phyloP scores from a whole-genome alignment of 2,113 vertebrate species.

The Equus przewalskii region DNA sequence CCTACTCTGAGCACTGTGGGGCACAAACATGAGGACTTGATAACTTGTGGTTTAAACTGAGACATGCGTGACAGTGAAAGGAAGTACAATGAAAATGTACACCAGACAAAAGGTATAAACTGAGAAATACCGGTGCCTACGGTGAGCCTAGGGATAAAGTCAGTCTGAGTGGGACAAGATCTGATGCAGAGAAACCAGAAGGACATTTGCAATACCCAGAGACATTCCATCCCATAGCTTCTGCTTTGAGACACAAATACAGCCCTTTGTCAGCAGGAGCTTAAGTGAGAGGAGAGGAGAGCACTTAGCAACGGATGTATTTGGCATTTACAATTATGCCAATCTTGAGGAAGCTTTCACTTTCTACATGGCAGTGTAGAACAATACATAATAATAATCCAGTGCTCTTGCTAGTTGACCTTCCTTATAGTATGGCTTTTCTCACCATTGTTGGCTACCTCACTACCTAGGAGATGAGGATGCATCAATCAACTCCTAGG shows the following conservation, averaged over 20 bases:
- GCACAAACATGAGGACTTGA: not conserved
- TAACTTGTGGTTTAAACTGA: not conserved
- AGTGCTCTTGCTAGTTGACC: not conserved
- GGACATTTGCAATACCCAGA: not conserved
- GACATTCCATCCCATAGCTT: not conserved
- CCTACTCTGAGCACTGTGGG: not conserved
- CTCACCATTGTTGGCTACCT: not conserved
- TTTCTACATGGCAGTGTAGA: not conserved
- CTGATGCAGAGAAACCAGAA: not conserved
- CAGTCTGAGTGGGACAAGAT: not conserved
- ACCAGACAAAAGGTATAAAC: not conserved
- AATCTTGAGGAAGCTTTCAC: not conserved
- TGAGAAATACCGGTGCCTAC: rapidly evolving
- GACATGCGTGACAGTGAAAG: not conserved
- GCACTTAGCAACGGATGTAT: not conserved
- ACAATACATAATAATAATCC: no score
- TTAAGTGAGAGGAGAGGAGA: not conserved
- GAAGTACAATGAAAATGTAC: rapidly evolving
- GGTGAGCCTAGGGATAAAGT: not conserved
- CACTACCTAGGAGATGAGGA: not conserved
- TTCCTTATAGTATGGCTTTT: not conserved
- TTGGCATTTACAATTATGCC: not conserved
- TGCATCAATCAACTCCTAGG: not conserved
- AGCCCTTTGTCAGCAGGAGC: not conserved
- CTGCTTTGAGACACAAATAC: not conserved